Base-by-base conservation (phyloP, 2,888 invertebrate species). In the Cephus spinipes region DNA sequence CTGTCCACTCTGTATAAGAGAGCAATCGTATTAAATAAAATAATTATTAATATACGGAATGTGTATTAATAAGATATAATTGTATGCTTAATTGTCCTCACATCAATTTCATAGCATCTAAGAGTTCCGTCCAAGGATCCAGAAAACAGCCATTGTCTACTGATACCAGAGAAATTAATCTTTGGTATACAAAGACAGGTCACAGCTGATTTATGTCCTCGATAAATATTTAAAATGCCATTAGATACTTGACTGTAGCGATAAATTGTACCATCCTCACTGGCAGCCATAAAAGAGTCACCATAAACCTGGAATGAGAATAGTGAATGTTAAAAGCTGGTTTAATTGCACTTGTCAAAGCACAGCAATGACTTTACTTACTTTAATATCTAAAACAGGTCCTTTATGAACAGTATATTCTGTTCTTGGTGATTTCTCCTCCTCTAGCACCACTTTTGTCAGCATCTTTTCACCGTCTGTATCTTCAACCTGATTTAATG, bases 71-170 rank as follows among this genome's bases (percentile, higher is more conserved):
- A 23, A 55, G 23, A 55, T 55, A 55, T 23, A 55, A 23, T 12
- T 79, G 11, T 73, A 34, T n/a, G 30, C 31, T 34, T 33, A n/a
- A 32, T 71, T 31, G 12, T 33, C 11, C 31, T 33, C 12, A 40
- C 23, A 40, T 73, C 31, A 73, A 94, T 93, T 87, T 94, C 93
- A 84, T 94, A 94, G 84, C 94, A 93, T 76, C 94, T 92, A 85
- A 95, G 92, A 81, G 93, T 92, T 0, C 93, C 93, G 87, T 95
- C 95, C 76, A 94, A 89, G 0, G 94, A 94, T 2, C 95, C 95
- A 0, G 94, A 94, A 81, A 94, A 95, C 1, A 95, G 91, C 30
- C 93, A 92, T 69, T 93, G 93, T 73, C 92, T 92, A 80, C 91
- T 92, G 82, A 92, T 92, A 80, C 85, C 83, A 36, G 81, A 71